Conservation (phyloP, 2,888 invertebrate genomes). For the Xestobium rufovillosum region DNA sequence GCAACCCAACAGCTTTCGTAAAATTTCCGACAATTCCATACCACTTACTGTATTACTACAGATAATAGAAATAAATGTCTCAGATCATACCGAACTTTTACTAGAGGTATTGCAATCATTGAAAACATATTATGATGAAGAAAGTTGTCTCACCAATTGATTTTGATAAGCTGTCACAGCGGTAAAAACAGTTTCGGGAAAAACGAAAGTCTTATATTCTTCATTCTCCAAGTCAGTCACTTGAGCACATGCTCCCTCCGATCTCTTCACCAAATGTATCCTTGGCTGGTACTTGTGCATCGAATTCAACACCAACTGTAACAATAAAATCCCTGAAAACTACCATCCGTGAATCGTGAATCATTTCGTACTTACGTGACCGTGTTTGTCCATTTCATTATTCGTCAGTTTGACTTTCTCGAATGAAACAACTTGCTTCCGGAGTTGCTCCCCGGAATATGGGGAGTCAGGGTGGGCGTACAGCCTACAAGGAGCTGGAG, state of each 20-base stretch:
- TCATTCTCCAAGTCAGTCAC: conserved; percentile 63
- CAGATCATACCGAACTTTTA: too few relatives aligned
- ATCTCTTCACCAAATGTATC: conserved; percentile 65
- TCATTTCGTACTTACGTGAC: conserved; percentile 64
- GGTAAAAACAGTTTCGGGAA: conserved; percentile 76
- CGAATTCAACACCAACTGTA: conserved; percentile 72
- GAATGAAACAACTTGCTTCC: conserved; percentile 95
- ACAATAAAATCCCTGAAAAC: conserved; percentile 19
- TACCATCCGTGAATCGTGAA: conserved; percentile 1
- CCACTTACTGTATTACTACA: too few relatives aligned
- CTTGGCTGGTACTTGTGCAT: conserved; percentile 83
- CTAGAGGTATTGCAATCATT: too few relatives aligned
- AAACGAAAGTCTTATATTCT: conserved; percentile 69
- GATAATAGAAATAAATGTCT: too few relatives aligned
- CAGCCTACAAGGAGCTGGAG: conserved; percentile 85
- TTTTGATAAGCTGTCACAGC: conserved; percentile 85
- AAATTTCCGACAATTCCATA: too few relatives aligned
- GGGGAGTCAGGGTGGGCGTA: conserved; percentile 97
- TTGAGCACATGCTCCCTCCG: conserved; percentile 52
- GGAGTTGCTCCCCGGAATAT: conserved; percentile 88
- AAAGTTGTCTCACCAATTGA: conserved; percentile 77
- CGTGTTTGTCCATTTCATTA: conserved; percentile 94
- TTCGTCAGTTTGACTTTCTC: conserved; percentile 98
- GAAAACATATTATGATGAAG: too few relatives aligned
- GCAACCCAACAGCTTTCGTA: too few relatives aligned